Base-by-base conservation (phyloP, 2,888 invertebrate genomes). In the Neria commutata region DNA sequence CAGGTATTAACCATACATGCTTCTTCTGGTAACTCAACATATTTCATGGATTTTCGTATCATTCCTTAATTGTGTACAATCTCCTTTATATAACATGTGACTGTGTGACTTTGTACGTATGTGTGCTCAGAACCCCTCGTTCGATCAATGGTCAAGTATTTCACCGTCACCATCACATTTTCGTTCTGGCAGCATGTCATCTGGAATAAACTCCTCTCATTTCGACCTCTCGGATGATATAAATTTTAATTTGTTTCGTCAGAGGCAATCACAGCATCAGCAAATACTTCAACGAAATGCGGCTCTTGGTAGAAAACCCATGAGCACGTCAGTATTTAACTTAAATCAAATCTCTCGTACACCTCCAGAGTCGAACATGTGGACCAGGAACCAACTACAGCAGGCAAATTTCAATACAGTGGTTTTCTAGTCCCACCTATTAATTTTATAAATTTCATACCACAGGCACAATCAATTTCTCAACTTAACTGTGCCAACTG, bases 401-500 rank as follows among this genome's bases (percentile, higher is more conserved):
- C 88, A 88, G 83, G 88, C 88, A 77, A 74, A 65, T 47, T 3
- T 1, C n/a, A 2, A 17, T 21, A 25, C 14, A 1, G 14, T 40
- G 8, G 34, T 16, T 14, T 52, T 42, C 25, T 19, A 40, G 19
- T 14, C 25, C 24, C 47, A 51, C n/a, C 26, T 57, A 37, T 6
- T 37, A 26, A 52, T 23, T 21, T 16, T 16, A 25, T 5, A 16
- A 23, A 14, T n/a, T 3, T 11, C 37, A n/a, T 42, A 8, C 45
- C 55, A 4, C 56, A 90, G 89, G 87, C 89, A 0, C 89, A 89
- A 70, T 90, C 90, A 0, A 85, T 89, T 85, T 89, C 89, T 0
- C 89, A 89, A 52, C 73, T 90, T 6, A 87, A 86, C 71, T 88
- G 86, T 65, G 84, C 85, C 25, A 83, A 84, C 48, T 87, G 87